These are phyloP conservation scores for Intellagama lesueurii DNA, from an alignment of 2,797 vertebrate genomes.

Conservation along the genomic window DNA sequence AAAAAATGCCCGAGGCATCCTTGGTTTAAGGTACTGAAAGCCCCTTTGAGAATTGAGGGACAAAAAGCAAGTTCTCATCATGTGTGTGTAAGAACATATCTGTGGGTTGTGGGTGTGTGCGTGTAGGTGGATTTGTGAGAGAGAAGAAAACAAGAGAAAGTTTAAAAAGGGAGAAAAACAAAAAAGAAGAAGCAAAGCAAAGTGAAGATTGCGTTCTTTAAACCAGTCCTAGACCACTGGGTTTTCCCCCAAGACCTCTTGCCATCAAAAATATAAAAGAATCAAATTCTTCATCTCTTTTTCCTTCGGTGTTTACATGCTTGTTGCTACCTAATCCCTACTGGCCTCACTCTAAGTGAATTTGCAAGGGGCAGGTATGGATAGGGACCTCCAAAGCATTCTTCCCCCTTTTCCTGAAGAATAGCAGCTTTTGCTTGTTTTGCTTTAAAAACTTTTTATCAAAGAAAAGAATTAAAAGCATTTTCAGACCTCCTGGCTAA, in stretches of 20 bases:
- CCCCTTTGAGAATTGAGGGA: too few relatives aligned
- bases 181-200: not conserved
- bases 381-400: not conserved
- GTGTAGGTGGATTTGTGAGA: too few relatives aligned
- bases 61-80: too few relatives aligned
- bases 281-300: not conserved
- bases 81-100: too few relatives aligned
- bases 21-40: too few relatives aligned
- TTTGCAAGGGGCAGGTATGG: not conserved
- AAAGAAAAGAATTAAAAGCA: not conserved
- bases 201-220: not conserved
- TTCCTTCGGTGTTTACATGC: not conserved
- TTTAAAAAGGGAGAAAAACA: not conserved
- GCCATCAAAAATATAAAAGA: not conserved
- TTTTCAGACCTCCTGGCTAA: not conserved
- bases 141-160: not conserved
- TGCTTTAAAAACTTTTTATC: not conserved
- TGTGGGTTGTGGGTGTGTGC: too few relatives aligned
- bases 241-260: not conserved
- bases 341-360: not conserved
- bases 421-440: not conserved
- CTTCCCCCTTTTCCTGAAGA: not conserved
- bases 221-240: not conserved
- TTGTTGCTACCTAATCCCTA: not conserved
- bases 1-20: too few relatives aligned